Evolutionary conservation across 2,888 invertebrate species (phyloP).

Genomic region (Drosophila monieri): DNA sequence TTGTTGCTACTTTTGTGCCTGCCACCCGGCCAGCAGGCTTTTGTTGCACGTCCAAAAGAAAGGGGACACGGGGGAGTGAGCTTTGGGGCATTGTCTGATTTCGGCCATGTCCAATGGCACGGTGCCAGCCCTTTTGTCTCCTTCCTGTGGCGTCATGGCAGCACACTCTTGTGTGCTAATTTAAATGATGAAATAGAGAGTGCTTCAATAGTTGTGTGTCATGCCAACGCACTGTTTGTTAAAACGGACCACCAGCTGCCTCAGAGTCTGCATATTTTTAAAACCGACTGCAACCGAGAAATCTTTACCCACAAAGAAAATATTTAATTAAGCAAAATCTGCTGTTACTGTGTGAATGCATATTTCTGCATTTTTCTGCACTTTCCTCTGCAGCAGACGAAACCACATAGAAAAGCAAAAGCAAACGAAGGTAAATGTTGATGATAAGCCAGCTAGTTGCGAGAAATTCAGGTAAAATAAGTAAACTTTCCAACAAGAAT

Average conservation of each 20-base stretch:
- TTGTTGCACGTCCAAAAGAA: constrained; percentile 24
- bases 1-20: constrained; percentile 36
- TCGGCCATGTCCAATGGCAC: constrained; percentile 40
- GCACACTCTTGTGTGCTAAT: constrained; percentile 58
- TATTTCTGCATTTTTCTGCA: constrained; percentile 36
- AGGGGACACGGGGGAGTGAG: constrained; percentile 20
- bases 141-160: constrained; percentile 53
- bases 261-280: constrained; percentile 6
- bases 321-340: constrained; percentile 76
- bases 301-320: constrained; percentile 53
- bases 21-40: constrained; percentile 43
- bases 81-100: constrained; percentile 51
- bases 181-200: constrained; percentile 63
- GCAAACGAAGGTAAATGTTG: constrained; percentile 18
- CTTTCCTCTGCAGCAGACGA: constrained; percentile 13
- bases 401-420: constrained; percentile 27
- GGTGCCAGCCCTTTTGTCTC: constrained; percentile 33
- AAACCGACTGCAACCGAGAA: constrained; percentile 17
- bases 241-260: constrained; percentile 37
- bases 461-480: constrained; percentile 47
- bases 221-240: constrained; percentile 50
- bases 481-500: constrained; percentile 51
- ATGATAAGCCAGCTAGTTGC: constrained; percentile 19
- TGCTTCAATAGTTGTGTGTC: constrained; percentile 38
- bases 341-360: constrained; percentile 54